Percentiles rank a stretch among this genome's conserved stretches.
Evolutionary conservation across 2,113 vertebrate genomes (phyloP).

Genomic region (Cyanistes caeruleus): DNA sequence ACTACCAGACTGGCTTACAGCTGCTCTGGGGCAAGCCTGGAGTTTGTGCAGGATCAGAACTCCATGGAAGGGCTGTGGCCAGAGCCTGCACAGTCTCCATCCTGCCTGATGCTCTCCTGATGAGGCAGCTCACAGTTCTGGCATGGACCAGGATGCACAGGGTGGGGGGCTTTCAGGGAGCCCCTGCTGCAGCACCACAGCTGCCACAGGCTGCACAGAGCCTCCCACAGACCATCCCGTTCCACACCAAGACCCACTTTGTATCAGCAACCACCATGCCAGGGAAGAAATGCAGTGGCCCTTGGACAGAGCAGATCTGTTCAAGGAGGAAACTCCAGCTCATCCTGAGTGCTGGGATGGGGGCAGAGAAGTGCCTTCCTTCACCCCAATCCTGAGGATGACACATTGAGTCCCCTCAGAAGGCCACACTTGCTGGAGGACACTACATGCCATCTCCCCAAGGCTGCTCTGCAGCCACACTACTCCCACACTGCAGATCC

Average conservation of each 20-base stretch:
- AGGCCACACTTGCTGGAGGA: not conserved
- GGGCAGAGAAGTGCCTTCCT: not conserved
- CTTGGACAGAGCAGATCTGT: not conserved
- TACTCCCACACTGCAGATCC: not conserved
- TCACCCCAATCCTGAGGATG: not conserved
- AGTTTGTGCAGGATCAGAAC: not conserved
- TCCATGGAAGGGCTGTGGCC: accelerated
- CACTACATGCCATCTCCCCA: not conserved
- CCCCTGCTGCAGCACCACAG: not conserved
- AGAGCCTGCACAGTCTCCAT: not conserved
- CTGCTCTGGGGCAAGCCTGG: not conserved
- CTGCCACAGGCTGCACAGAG: not conserved
- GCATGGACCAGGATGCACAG: accelerated
- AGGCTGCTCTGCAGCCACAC: not conserved
- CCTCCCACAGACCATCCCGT: accelerated
- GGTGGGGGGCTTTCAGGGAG: accelerated
- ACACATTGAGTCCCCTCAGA: accelerated
- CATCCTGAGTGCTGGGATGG: accelerated
- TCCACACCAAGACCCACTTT: not conserved
- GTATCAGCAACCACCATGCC: not conserved
- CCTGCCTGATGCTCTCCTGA: not conserved
- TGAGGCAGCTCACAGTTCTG: not conserved
- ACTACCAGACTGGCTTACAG: accelerated
- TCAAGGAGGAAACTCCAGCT: not conserved
- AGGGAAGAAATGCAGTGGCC: not conserved